Evolutionary conservation across 2,888 invertebrate genomes (phyloP).

Genomic region (Cheilosia soror): DNA sequence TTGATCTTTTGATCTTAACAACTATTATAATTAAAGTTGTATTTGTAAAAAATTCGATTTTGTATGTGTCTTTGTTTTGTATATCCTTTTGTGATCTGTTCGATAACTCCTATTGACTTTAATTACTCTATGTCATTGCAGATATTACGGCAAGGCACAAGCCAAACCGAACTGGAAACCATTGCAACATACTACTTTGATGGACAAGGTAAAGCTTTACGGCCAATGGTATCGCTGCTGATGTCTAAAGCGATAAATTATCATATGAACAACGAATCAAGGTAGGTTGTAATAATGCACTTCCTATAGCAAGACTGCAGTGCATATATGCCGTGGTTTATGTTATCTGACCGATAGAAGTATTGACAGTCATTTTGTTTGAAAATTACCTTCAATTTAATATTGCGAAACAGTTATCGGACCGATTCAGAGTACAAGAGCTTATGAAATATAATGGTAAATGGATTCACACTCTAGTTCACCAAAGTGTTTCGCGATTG

Average conservation of each 20-base stretch:
- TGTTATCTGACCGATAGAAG: neutral
- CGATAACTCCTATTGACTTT: neutral
- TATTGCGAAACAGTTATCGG: neutral
- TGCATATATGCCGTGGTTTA: neutral
- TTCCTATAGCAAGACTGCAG: neutral
- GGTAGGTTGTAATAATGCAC: slow-evolving; percentile 85
- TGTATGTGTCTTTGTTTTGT: neutral
- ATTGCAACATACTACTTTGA: slow-evolving; percentile 99
- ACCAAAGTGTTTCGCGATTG: neutral
- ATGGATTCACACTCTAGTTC: slow-evolving; percentile 40
- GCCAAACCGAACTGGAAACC: slow-evolving; percentile 92
- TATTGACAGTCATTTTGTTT: slow-evolving; percentile 2
- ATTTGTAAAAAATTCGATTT: neutral
- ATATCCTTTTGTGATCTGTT: neutral
- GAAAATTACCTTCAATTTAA: slow-evolving; percentile 15
- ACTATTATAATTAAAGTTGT: neutral
- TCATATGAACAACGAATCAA: slow-evolving; percentile 93
- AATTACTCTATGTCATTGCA: slow-evolving; percentile 67
- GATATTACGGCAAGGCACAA: slow-evolving; percentile 89
- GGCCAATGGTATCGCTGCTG: slow-evolving; percentile 97
- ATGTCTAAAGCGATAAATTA: slow-evolving; percentile 97
- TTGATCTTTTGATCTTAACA: neutral
- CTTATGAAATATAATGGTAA: neutral
- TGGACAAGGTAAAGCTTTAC: slow-evolving; percentile 98
- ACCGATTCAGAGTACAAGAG: neutral